A percentile compares a stretch with the other conserved stretches of the same genome.
These are phyloP conservation scores for Hypothenemus hampei DNA, from an alignment of 1,140 invertebrate genomes.

Conservation along the genomic window DNA sequence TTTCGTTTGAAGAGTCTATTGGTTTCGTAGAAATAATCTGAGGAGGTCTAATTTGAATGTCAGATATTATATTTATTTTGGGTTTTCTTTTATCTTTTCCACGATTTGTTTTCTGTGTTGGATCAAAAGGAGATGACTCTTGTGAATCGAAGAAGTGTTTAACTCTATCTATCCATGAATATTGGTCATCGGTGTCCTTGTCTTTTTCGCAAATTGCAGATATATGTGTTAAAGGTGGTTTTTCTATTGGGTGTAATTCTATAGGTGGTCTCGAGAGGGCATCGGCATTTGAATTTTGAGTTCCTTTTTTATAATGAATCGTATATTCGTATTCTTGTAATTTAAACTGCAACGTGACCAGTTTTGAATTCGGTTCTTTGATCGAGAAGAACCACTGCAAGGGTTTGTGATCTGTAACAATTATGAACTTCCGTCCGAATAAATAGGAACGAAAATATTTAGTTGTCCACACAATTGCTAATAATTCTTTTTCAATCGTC, in stretches of 20 bases:
- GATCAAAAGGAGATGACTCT: no score
- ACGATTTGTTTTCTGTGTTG: no score
- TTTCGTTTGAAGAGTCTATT: no score
- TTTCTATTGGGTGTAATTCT: neutral
- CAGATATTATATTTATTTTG: no score
- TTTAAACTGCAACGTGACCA: no score
- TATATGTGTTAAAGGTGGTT: conserved; percentile 3
- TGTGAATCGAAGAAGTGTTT: conserved; percentile 10
- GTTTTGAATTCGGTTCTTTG: no score
- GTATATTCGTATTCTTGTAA: no score
- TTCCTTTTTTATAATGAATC: conserved; percentile 40
- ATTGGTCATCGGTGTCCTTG: neutral
- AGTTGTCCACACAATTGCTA: conserved; percentile 46
- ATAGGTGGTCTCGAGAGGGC: conserved; percentile 35
- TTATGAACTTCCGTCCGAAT: conserved; percentile 44
- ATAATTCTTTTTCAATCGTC: conserved; percentile 42
- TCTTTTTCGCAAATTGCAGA: neutral
- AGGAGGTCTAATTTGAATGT: conserved; percentile 8
- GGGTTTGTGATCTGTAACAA: conserved; percentile 48
- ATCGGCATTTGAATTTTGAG: conserved; percentile 42
- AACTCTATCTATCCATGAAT: neutral
- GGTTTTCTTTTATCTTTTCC: no score
- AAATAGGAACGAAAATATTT: conserved; percentile 47
- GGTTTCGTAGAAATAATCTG: no score
- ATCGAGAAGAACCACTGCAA: conserved; percentile 45